phyloP scores from a whole-genome alignment of 2,113 vertebrate genomes.

The Sinocyclocheilus grahami region DNA sequence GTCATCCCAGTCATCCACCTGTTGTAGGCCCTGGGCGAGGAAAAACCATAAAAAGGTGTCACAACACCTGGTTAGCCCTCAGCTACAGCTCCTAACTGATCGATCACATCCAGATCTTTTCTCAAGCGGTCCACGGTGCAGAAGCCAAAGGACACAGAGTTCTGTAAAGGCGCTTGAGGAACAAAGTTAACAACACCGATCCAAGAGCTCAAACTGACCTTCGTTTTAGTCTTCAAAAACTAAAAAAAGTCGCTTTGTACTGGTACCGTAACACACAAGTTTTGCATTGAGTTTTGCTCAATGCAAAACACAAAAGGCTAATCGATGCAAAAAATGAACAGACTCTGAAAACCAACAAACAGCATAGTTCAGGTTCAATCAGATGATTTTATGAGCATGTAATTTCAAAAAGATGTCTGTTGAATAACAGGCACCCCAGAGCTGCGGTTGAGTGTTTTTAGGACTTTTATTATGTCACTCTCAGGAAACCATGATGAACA shows the following conservation, averaged over 20 bases:
- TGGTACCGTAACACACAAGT: background rate
- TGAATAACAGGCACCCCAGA: background rate
- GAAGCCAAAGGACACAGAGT: background rate
- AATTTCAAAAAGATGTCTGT: background rate
- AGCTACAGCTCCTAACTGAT: background rate
- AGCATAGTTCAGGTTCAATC: background rate
- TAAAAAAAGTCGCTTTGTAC: background rate
- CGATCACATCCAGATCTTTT: background rate
- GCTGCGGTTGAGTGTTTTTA: background rate
- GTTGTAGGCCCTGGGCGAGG: slow-evolving; percentile 5
- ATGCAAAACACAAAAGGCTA: background rate
- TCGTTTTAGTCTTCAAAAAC: too few relatives aligned
- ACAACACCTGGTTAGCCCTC: slow-evolving; percentile 5
- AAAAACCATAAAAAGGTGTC: slow-evolving; percentile 37
- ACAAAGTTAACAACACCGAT: background rate
- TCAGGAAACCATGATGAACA: background rate
- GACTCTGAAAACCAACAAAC: background rate
- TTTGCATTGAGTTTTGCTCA: background rate
- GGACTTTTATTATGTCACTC: background rate
- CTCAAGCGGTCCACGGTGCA: background rate
- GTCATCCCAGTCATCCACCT: background rate
- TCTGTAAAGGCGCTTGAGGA: background rate
- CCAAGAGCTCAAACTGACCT: background rate
- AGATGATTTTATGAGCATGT: background rate
- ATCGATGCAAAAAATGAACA: background rate